Conservation (phyloP, 2,797 vertebrate species). For the Danio jaintianensis region DNA sequence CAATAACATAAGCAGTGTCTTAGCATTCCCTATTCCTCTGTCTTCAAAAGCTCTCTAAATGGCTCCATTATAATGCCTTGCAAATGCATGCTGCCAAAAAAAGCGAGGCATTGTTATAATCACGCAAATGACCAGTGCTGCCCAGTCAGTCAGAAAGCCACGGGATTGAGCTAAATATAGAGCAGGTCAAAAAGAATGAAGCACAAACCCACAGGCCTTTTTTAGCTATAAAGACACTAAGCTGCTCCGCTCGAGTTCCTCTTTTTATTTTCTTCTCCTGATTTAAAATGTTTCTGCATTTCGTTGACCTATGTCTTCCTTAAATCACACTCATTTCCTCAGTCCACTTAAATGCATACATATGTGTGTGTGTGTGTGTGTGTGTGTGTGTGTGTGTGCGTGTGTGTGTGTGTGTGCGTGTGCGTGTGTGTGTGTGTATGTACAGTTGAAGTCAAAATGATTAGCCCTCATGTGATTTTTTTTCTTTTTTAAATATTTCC, state of each 20-base stretch:
- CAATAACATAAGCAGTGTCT: conserved; percentile 28
- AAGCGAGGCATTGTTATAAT: conserved; percentile 69
- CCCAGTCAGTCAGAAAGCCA: conserved; percentile 62
- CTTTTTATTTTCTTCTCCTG: conserved; percentile 45
- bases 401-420: too few relatives aligned
- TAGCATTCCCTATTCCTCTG: conserved; percentile 22
- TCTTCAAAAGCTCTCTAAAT: conserved; percentile 61
- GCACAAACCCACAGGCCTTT: conserved; percentile 45
- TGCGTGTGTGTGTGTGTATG: too few relatives aligned
- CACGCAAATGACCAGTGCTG: conserved; percentile 57
- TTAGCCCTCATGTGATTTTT: too few relatives aligned
- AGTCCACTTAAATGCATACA: conserved; percentile 1
- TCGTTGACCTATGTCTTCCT: not conserved
- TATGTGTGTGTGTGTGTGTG: too few relatives aligned
- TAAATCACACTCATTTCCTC: not conserved
- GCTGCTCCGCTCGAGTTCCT: conserved; percentile 18
- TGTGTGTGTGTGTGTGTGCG: too few relatives aligned
- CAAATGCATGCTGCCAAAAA: conserved; percentile 66
- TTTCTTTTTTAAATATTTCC: too few relatives aligned
- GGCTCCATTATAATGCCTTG: conserved; percentile 65
- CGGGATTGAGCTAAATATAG: conserved; percentile 67
- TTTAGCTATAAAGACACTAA: conserved; percentile 32
- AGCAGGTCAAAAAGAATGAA: conserved; percentile 60
- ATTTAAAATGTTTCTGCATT: conserved; percentile 20
- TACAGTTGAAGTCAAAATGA: too few relatives aligned